Base-by-base conservation (phyloP, 2,113 vertebrate species). In the Eptesicus fuscus region DNA sequence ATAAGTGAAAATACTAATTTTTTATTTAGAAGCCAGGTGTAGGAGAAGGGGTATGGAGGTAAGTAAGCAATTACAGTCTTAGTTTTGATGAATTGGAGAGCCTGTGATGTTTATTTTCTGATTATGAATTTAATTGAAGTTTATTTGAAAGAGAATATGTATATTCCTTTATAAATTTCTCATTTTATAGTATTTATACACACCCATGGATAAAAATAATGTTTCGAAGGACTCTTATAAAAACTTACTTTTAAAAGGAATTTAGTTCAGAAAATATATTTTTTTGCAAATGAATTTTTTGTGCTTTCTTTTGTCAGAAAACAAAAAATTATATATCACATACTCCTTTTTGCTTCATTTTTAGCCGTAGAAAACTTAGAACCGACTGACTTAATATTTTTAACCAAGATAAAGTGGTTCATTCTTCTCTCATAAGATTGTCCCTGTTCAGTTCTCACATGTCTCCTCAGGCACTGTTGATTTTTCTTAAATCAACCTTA, bases 251-350 rank as follows among this genome's bases (percentile, higher is more conserved):
- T 88, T 61, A 35, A 56, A 56, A 56, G 44, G 32, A 78, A 71
- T 96, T 76, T 71, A 95, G 53, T 83, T 93, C 70, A 49, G 89
- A 70, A 93, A 78, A 92, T 91, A 32, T 87, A 71, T 35, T 89
- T 91, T 95, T 95, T 67, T 93, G 32, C 13, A 93, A n/a, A 61
- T 92, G 7, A 92, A 71, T 95, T 91, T 95, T 59, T 11, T 80
- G 22, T 92, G 14, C n/a, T 95, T 83, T 89, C 79, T 90, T 82
- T 90, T 84, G 14, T 76, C 77, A 91, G 61, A 88, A 90, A 93
- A 69, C 32, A 95, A 91, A 88, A 88, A 42, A 23, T 76, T 82
- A 73, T 12, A 14, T 88, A 71, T 53, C 53, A 70, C 22, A n/a
- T 73, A 44, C 35, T 61, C 14, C n/a, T 53, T 90, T 93, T 71